Base-by-base conservation (phyloP, 2,888 invertebrate genomes). In the Adela reaumurella region DNA sequence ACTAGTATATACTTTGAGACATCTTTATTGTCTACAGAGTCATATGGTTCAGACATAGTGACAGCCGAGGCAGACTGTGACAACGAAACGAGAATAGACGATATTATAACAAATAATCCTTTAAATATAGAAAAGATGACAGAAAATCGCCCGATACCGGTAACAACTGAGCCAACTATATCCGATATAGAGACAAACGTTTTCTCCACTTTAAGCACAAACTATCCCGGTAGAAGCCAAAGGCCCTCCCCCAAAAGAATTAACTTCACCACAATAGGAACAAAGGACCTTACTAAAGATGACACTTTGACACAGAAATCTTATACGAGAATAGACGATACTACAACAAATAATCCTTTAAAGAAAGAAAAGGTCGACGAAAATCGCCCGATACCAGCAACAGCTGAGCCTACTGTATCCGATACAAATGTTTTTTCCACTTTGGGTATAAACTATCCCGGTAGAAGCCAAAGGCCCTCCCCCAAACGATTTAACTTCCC, bases 1-100 rank as follows among this genome's bases (percentile, higher is more conserved):
- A 80, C 78, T 54, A 80, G 78, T 65, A 72, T 80, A 62, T 78
- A 77, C 59, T 79, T 77, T 52, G 77, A 78, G 60, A 74, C 72
- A 72, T 74, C 78, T 46, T 70, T 78, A 18, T 53, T 80, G 44
- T 78, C 80, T 17, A 80, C 81, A 3, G 74, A 77, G 58, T 76
- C 72, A 1, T 78, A 77, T 55, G 65, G 68, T 52, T 66, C 76
- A 44, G 66, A 67, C n/a, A 35, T 49, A 64, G 70, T 52, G 61
- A 60, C 6, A 59, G n/a, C 62, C 43, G 76, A 74, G 45, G 70
- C 74, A 45, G 76, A 78, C 46, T 77, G 78, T 56, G 77, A 78
- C 49, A 67, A 69, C 29, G 76, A 78, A 20, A 64, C 68, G 3
- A 54, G 60, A 50, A 56, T 64, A 28, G 53, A 61, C 24, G 66